Evolutionary conservation across 2,113 vertebrate genomes (phyloP), one percentile per base, ranked within the genome.

Genomic region (Pelobates fuscus): DNA sequence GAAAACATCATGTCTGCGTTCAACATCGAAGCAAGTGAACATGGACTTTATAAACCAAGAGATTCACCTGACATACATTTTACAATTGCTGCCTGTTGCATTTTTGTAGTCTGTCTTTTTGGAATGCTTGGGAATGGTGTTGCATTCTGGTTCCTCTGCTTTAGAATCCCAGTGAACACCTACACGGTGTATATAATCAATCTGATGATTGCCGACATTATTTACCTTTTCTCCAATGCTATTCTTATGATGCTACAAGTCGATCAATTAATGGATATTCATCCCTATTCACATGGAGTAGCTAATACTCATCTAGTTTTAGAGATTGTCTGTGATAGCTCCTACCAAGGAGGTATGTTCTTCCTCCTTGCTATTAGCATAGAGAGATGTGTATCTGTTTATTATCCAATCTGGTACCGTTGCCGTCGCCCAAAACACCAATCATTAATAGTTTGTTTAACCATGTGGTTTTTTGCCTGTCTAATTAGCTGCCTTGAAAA

Each of bases 331-430:
- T 71, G 46, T 52, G 70, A 71, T 32, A n/a, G 58, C 0, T 23
- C 81, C 0, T 21, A 83, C 0, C 0, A 82, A 0, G 1, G 81
- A 61, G 85, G 79, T 59, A 79, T 88, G 21, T 62, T 70, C 5
- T 77, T 78, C 25, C 78, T 84, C 80, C 67, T 82, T 0, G 85
- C 84, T 23, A 3, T 84, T 32, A 84, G 86, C 29, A 49, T 37
- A 0, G 24, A 52, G 30, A 82, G 59, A 8, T 80, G 84, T n/a
- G 32, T 81, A 27, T 78, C 85, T 0, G 27, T 82, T 17, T 5
- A 83, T 20, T 84, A 80, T 5, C 78, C 86, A 0, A 29, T 78
- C 65, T 89, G 89, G 89, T 87, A 84, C 46, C 80, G 85, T 70
- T 80, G 76, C 67, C 79, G 0, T 5, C 79, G 71, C 2, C 82